Conservation (phyloP, 2,797 vertebrate species). For the Enteromius anoplus region DNA sequence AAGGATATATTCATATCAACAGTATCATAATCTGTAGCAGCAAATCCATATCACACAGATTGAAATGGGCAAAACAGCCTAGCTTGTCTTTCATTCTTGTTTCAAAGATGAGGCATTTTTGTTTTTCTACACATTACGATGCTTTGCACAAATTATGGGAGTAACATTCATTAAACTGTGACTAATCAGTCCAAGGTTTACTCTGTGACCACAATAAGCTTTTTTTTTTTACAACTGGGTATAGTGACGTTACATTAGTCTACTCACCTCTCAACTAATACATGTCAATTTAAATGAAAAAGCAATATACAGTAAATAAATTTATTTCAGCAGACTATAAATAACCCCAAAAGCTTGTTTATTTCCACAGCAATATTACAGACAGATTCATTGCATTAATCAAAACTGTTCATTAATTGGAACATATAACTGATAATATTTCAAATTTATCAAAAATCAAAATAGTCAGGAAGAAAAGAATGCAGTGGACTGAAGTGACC, state of each 20-base stretch:
- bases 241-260: not conserved
- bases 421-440: not conserved
- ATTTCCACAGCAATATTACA: not conserved
- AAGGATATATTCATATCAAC: constrained; percentile 22
- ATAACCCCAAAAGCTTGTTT: not conserved
- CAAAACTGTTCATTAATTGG: not conserved
- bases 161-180: not conserved
- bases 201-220: not conserved
- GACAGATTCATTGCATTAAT: not conserved
- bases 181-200: not conserved
- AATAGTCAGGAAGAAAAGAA: not conserved
- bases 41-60: not conserved
- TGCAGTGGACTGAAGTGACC: not conserved
- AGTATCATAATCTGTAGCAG: not conserved
- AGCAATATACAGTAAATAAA: not conserved
- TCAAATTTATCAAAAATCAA: not conserved
- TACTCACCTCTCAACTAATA: not conserved
- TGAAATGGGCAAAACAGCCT: not conserved
- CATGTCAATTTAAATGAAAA: not conserved
- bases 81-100: not conserved
- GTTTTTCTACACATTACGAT: not conserved
- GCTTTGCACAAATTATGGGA: not conserved
- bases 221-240: not conserved
- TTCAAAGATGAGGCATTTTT: not conserved
- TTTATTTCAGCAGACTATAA: not conserved